Evolutionary conservation across 2,888 invertebrate genomes (phyloP).

Genomic region (Clistopyga incitator): DNA sequence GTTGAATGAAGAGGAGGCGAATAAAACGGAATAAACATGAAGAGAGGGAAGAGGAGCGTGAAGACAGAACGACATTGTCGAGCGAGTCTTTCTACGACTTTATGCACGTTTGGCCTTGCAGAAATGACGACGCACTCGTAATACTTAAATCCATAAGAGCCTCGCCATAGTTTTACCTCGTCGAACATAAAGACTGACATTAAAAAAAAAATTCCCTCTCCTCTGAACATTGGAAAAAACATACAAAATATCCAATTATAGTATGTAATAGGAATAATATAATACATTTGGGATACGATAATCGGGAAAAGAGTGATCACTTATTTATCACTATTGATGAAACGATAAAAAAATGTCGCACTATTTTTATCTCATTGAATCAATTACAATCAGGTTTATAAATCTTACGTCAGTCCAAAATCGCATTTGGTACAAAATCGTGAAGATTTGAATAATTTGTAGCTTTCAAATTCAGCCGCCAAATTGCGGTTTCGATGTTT

Average conservation of each 20-base stretch:
- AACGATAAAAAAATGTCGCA: background rate
- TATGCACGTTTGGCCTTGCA: slow-evolving; percentile 67
- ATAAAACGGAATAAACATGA: slow-evolving; percentile 32
- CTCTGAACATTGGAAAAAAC: too few relatives aligned
- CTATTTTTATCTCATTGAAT: background rate
- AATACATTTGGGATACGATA: background rate
- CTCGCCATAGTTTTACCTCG: background rate
- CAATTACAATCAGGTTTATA: background rate
- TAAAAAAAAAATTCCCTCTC: too few relatives aligned
- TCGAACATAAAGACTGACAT: background rate
- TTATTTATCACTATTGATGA: background rate
- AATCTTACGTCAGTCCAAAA: too few relatives aligned
- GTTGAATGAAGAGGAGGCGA: slow-evolving; percentile 29
- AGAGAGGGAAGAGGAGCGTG: slow-evolving; percentile 7
- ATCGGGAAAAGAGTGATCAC: background rate
- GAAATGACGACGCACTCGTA: slow-evolving; percentile 54
- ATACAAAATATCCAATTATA: too few relatives aligned
- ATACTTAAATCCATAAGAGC: slow-evolving; percentile 41
- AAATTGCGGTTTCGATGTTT: background rate
- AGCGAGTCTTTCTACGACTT: slow-evolving; percentile 70
- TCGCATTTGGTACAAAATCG: background rate
- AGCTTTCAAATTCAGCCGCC: background rate
- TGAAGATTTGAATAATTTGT: background rate
- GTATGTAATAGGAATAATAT: background rate
- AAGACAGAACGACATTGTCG: slow-evolving; percentile 57